Evolutionary conservation across 2,797 vertebrate genomes (phyloP), one percentile per base, ranked within the genome.

Genomic region (Catharus ustulatus): DNA sequence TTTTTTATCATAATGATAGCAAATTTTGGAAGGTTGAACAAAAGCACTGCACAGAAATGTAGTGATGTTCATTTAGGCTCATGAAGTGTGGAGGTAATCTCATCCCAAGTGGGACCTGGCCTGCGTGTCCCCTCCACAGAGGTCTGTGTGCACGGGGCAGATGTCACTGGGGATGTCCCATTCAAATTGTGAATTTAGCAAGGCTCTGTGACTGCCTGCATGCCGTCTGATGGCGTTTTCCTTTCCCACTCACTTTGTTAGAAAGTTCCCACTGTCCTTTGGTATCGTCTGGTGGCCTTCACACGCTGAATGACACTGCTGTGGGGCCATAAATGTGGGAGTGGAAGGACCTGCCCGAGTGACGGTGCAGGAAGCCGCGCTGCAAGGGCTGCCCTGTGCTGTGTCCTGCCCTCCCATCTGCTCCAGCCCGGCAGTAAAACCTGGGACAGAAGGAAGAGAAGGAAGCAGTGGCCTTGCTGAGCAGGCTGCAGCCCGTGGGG

Each of bases 61-160:
- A 4, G 1, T 10, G 62, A 19, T 52, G 4, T 38, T 17, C 0
- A 0, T 51, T 77, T 12, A 17, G 58, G 69, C 32, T 77, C 46
- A 2, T 54, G 52, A 14, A 10, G 16, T 10, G 59, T 34, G 55
- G 51, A 32, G 45, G 6, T 54, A 1, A 27, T 30, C 59, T 51
- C 15, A 9, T n/a, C 18, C 3, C n/a, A 6, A 4, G 10, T 5
- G 7, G 13, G 14, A 9, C 11, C 49, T 57, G 74, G 9, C 66
- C 76, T 0, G 0, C 10, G 5, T 17, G 52, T 42, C 54, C 83
- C 58, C 59, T 84, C 20, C 67, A 17, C 9, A 9, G 29, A 26
- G 30, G 26, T 0, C 30, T 9, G 32, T 19, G 9, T 3, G 5
- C 13, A 2, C 1, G 0, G 63, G 15, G 7, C 5, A 3, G 49